Percentiles rank a stretch among this genome's conserved stretches.
phyloP scores from a whole-genome alignment of 1,140 invertebrate genomes.

The Drusus annulatus region DNA sequence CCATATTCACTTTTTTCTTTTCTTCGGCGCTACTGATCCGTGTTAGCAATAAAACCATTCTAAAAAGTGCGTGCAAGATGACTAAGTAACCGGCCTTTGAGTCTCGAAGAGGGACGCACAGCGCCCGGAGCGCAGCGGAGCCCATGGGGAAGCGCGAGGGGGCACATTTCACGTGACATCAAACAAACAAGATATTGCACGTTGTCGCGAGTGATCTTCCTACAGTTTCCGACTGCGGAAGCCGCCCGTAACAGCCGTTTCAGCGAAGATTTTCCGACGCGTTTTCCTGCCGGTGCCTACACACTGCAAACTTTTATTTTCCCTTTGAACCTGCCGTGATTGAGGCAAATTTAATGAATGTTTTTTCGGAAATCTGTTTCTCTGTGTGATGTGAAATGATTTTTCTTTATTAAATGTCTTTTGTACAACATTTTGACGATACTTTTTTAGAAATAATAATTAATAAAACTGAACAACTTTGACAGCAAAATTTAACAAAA shows the following conservation, averaged over 20 bases:
- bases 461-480: no score
- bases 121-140: neutral
- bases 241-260: constrained; percentile 17
- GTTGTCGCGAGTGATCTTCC: constrained; percentile 47
- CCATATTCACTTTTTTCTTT: neutral
- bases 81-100: constrained; percentile 55
- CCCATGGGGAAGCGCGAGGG: constrained; percentile 21
- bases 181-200: constrained; percentile 59
- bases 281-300: neutral
- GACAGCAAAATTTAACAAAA: no score
- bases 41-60: constrained; percentile 57
- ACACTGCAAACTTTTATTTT: neutral
- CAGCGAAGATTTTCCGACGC: constrained; percentile 10
- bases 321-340: constrained; percentile 14
- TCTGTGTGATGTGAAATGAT: no score
- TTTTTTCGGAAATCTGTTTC: neutral
- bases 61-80: constrained; percentile 56
- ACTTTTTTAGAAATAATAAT: no score
- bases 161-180: constrained; percentile 57
- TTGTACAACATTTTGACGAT: no score
- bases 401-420: no score
- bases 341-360: constrained; percentile 8
- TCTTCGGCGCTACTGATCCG: neutral
- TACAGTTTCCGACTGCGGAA: constrained; percentile 40
- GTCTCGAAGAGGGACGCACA: constrained; percentile 41